A percentile compares a stretch with the other conserved stretches of the same genome.
Evolutionary conservation across 2,797 vertebrate species (phyloP).

Genomic region (Acrocephalus scirpaceus): DNA sequence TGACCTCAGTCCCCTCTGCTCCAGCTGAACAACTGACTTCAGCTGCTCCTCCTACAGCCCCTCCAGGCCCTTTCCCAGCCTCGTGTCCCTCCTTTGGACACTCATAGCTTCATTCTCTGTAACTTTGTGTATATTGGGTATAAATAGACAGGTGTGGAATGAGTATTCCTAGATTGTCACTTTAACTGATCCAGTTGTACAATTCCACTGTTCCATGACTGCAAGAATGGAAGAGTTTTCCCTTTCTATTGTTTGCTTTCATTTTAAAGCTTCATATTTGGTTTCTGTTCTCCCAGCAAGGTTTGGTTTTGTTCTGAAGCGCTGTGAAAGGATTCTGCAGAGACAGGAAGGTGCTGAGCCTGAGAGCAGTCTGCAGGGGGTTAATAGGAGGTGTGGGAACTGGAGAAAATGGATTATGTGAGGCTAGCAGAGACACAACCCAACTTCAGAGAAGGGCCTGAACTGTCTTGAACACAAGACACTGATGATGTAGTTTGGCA

Average conservation of each 20-base stretch:
- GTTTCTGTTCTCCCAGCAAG: neutral
- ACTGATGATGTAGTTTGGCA: neutral
- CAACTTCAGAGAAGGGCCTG: neutral
- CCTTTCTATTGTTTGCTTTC: neutral
- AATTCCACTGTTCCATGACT: neutral
- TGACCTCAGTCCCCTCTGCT: neutral
- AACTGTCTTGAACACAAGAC: neutral
- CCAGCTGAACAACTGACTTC: neutral
- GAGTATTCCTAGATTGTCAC: neutral
- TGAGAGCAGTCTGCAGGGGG: neutral
- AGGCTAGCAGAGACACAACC: neutral
- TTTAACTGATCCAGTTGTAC: neutral
- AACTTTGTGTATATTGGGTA: neutral
- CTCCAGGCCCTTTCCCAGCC: neutral
- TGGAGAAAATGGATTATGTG: neutral
- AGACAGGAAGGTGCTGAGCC: neutral
- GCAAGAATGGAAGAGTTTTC: neutral
- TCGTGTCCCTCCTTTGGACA: neutral
- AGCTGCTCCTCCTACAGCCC: rapidly evolving
- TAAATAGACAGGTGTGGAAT: neutral
- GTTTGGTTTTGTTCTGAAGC: neutral
- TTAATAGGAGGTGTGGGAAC: neutral
- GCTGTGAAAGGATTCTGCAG: neutral
- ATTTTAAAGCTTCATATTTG: neutral
- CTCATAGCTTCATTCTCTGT: neutral